Evolutionary conservation across 2,797 vertebrate genomes (phyloP), one percentile per base, ranked within the genome.

Genomic region (Gallinago stenura): DNA sequence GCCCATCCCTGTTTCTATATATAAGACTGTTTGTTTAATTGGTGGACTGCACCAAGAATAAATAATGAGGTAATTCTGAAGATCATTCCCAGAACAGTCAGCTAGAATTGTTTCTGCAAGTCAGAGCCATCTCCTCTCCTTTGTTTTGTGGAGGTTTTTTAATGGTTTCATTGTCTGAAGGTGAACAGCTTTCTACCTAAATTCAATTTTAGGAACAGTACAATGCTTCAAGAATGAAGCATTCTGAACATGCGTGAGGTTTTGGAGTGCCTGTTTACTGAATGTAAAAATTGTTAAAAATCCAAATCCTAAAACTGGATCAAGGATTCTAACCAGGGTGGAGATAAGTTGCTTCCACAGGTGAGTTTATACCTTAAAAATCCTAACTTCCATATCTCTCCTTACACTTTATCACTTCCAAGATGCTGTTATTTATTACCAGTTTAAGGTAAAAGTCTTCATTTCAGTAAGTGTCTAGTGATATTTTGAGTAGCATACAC

Each of bases 21-120:
- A 97, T 98, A 97, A 91, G 58, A 25, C 89, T 92, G 95, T 98
- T 97, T 97, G 95, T 97, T 98, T 97, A 94, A 97, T 97, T 97
- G 86, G 96, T 97, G 93, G 94, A 96, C 70, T 17, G 75, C 91
- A 96, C 97, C 95, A 96, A 97, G 97, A 97, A 98, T 97, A 97
- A 97, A 95, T 93, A 96, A 93, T 97, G 97, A 98, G 94, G 95
- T 98, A 97, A 98, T 95, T 87, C 90, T 94, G 87, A 96, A 90
- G 89, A 89, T 71, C 35, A 70, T 93, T 93, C 82, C 92, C 96
- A 96, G 96, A 88, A 78, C 61, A 86, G 65, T 79, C 89, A 91
- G 58, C 77, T 91, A 7, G 4, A 43, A 86, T 88, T 66, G 46
- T 46, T 92, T 85, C 93, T 25, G 12, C 70, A 96, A 90, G 85